These are phyloP conservation scores for Salvelinus sp. DNA, from an alignment of 2,113 vertebrate species.

Conservation along the genomic window DNA sequence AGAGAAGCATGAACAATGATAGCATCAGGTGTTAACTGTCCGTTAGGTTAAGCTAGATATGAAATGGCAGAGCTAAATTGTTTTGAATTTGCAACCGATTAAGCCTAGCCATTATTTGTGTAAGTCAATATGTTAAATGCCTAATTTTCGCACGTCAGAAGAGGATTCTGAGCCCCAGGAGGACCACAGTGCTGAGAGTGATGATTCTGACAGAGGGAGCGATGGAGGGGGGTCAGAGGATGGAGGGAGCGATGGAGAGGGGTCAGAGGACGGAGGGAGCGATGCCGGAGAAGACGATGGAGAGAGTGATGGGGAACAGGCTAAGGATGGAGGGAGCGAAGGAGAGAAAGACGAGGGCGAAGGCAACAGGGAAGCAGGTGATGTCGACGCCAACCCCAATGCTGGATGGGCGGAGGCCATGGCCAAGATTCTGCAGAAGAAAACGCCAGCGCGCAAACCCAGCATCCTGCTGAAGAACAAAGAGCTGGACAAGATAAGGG, in stretches of 20 bases:
- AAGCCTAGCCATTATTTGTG: too few relatives aligned
- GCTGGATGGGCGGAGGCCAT: conserved; percentile 93
- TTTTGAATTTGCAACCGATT: too few relatives aligned
- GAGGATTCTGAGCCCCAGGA: conserved; percentile 11
- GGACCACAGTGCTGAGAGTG: conserved; percentile 13
- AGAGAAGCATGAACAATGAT: too few relatives aligned
- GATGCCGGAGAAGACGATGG: neutral
- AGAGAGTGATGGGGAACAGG: neutral
- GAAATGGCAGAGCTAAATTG: too few relatives aligned
- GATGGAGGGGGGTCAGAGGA: neutral
- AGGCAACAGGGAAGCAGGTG: neutral
- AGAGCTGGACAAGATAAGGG: conserved; percentile 79
- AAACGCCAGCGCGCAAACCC: conserved; percentile 70
- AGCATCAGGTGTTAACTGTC: too few relatives aligned
- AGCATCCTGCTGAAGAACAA: conserved; percentile 87
- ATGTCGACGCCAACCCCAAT: conserved; percentile 52
- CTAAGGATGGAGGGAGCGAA: neutral
- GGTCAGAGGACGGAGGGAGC: neutral
- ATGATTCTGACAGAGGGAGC: conserved; percentile 23
- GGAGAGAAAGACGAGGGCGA: conserved; percentile 36
- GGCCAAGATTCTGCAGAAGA: conserved; percentile 90
- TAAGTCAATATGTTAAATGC: neutral
- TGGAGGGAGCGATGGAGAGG: conserved; percentile 3
- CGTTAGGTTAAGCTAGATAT: too few relatives aligned
- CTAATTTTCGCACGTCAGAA: neutral